Conservation (phyloP, 2,113 vertebrate species). For the Pelecanoides urinatrix region DNA sequence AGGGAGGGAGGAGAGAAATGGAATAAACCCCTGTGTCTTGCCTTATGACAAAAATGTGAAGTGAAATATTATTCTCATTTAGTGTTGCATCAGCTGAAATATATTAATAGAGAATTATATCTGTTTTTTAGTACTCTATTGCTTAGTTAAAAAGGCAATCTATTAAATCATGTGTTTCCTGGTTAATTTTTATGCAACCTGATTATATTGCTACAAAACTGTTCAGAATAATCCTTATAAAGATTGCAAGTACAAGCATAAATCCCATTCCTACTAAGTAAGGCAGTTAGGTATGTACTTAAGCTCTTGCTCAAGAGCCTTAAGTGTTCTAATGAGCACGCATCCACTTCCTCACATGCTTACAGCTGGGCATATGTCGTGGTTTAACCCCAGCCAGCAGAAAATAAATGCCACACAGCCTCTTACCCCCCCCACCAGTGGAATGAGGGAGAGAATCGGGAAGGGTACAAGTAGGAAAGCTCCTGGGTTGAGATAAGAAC, state of each 20-base stretch:
- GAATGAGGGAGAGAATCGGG: no score
- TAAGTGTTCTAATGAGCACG: background rate
- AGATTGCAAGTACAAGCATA: background rate
- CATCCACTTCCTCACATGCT: background rate
- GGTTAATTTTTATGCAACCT: background rate
- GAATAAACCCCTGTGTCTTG: background rate
- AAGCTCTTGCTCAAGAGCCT: background rate
- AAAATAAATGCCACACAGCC: no score
- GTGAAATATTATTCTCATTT: background rate
- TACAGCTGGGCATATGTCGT: background rate
- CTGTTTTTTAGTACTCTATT: background rate
- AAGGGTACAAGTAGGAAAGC: no score
- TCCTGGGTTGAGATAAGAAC: no score
- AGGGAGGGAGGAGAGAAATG: background rate
- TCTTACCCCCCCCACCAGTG: no score
- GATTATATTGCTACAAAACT: background rate
- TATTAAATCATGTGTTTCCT: background rate
- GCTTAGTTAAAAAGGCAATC: background rate
- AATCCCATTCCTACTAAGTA: background rate
- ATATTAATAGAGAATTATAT: background rate
- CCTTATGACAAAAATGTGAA: background rate
- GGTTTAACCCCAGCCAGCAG: no score
- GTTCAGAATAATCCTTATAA: background rate
- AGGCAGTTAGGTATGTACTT: background rate
- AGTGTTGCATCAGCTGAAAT: background rate